Conservation (phyloP, 2,113 vertebrate genomes). For the Poecilia latipinna region DNA sequence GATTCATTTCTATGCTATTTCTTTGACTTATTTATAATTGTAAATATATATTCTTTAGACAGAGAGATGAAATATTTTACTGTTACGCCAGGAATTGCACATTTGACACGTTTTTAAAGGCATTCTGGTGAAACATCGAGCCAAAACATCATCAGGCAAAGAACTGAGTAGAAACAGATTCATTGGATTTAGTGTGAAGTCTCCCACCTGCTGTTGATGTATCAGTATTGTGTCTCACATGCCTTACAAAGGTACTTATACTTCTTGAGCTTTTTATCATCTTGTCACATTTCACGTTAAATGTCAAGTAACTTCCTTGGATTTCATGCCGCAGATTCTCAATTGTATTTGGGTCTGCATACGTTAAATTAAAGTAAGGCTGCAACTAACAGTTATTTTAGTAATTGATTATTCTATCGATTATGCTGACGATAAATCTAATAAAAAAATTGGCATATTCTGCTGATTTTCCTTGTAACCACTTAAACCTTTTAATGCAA, state of each 20-base stretch:
- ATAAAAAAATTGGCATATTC: no score
- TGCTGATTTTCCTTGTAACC: no score
- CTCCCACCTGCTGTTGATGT: conserved; percentile 31
- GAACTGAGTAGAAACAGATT: conserved; percentile 12
- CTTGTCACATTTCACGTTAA: not conserved
- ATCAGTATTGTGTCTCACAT: conserved; percentile 60
- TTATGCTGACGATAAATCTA: no score
- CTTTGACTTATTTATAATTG: conserved; percentile 73
- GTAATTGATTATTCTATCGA: no score
- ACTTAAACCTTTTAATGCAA: no score
- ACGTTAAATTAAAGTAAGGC: no score
- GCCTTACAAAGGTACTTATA: not conserved
- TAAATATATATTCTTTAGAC: conserved; percentile 70
- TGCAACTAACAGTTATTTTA: no score
- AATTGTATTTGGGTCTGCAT: no score
- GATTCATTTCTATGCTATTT: conserved; percentile 51
- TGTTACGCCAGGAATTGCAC: conserved; percentile 15
- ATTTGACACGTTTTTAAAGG: conserved; percentile 7
- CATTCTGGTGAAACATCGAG: conserved; percentile 21
- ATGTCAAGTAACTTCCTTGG: not conserved
- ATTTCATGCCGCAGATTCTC: not conserved
- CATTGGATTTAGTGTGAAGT: conserved; percentile 2
- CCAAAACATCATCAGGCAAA: conserved; percentile 13
- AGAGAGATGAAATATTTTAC: conserved; percentile 50
- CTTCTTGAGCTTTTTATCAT: not conserved